Evolutionary conservation across 2,888 invertebrate species (phyloP).

Genomic region (Teinopalpus imperialis): DNA sequence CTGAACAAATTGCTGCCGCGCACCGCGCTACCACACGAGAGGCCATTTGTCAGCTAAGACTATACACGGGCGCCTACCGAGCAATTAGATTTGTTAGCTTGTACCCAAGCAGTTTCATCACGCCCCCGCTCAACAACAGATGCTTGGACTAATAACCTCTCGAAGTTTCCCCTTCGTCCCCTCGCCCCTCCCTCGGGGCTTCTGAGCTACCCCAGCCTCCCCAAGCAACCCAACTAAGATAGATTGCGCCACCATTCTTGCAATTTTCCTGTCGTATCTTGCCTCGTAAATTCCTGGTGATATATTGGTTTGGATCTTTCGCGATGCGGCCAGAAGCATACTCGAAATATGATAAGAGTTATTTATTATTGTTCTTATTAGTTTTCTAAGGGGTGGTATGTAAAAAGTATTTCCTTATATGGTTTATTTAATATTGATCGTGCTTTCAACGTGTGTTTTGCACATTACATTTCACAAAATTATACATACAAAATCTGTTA

Average conservation of each 20-base stretch:
- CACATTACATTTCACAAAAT: no score
- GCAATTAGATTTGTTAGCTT: slow-evolving; percentile 82
- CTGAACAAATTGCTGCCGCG: slow-evolving; percentile 63
- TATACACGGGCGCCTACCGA: slow-evolving; percentile 77
- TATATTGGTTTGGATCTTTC: slow-evolving; percentile 86
- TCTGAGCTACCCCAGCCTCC: slow-evolving; percentile 65
- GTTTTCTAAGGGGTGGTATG: slow-evolving; percentile 70
- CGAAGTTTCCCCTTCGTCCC: slow-evolving; percentile 77
- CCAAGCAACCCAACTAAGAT: slow-evolving; percentile 88
- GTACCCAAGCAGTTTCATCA: slow-evolving; percentile 80
- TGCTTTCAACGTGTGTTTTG: no score
- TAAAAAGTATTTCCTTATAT: slow-evolving; percentile 47
- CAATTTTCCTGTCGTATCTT: slow-evolving; percentile 96
- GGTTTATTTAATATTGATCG: slow-evolving; percentile 51
- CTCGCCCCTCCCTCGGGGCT: slow-evolving; percentile 59
- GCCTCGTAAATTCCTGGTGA: slow-evolving; percentile 93
- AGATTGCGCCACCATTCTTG: slow-evolving; percentile 96
- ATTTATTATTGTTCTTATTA: slow-evolving; percentile 83
- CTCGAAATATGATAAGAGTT: slow-evolving; percentile 83
- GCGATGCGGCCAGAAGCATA: slow-evolving; percentile 82
- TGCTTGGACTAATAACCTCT: slow-evolving; percentile 84
- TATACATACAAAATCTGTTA: no score
- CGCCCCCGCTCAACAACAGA: slow-evolving; percentile 82
- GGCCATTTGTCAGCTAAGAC: slow-evolving; percentile 69
- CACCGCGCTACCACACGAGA: slow-evolving; percentile 62